Base-by-base conservation (phyloP, 2,888 invertebrate species). In the Parascotia fuliginaria region DNA sequence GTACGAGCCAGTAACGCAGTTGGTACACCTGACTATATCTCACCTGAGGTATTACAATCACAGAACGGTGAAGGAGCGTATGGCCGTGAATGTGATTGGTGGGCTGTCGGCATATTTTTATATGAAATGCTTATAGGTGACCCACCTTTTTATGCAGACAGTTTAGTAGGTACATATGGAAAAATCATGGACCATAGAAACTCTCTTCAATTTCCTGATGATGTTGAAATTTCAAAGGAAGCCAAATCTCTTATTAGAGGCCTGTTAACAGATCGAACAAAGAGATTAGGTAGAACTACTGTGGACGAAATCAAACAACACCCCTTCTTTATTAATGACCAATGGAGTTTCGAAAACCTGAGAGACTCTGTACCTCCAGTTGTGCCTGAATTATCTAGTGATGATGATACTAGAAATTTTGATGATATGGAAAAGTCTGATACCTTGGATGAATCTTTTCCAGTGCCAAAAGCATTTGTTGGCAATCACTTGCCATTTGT, bases 181-280 rank as follows among this genome's bases (percentile, higher is more conserved):
- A 99, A 99, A 92, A 99, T 99, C 70, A 99, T 99, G 99, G 98
- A 99, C 87, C 98, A 99, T 85, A 96, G 98, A 83, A 98, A 98
- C 79, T 97, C 98, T 14, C 93, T 99, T 47, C 95, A 95, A 63
- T 99, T 99, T 89, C 99, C 99, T 22, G 96, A 98, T 46, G 99
- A 99, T 84, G 95, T 98, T 53, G 97, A 98, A 86, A 97, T 99
- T 68, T 98, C 98, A 47, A 95, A 95, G 65, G 95, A 96, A 77
- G 97, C 97, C 9, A 97, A 96, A 84, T 95, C 96, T 72, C 93
- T 99, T 40, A 99, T 99, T 78, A 95, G 97, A 77, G 97, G 97
- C 50, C 97, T 99, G 81, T 93, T 99, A 33, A 98, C 98, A 52
- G 98, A 99, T 89, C 95, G 98, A 76, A 95, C 94, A 14, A 95